Evolutionary conservation across 2,113 vertebrate genomes (phyloP), one percentile per base, ranked within the genome.

Genomic region (Vulpes lagopus): DNA sequence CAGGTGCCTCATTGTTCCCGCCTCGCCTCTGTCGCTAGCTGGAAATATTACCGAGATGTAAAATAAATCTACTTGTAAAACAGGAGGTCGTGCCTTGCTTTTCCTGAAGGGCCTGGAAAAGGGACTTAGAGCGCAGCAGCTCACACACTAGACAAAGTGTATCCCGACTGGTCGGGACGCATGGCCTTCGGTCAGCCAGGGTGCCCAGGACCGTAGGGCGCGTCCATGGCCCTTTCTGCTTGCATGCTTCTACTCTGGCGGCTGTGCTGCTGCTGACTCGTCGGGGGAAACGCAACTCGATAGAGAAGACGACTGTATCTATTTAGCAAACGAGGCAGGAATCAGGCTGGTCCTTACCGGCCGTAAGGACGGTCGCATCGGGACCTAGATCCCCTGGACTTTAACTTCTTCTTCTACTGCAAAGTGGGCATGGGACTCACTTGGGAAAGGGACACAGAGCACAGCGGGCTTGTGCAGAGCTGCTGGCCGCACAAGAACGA

Each of bases 31-130:
- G 69, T 32, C 87, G 59, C 90, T 76, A 80, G 67, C 32, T n/a
- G 90, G 92, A 96, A 95, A 97, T 94, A 92, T 89, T 84, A 67
- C 79, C 67, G 11, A 92, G 73, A 96, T 69, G 96, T 94, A 96
- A 96, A 97, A 83, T 90, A 94, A 96, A 92, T 90, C 89, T 96
- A 80, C 65, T 80, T 43, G 67, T 81, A 96, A 96, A 96, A 92
- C 43, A 84, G 87, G 97, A 88, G 74, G 92, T 95, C 95, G 57
- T 67, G 86, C 84, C 94, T 78, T 90, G 67, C 89, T 84, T 95
- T 98, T 84, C 82, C 59, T 20, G 16, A 95, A 94, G 86, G 32
- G 5, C 51, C 74, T 57, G 76, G 86, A 94, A 96, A 94, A 79
- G 81, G 81, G 51, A 51, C 57, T 97, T 81, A 89, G 89, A 89